These are phyloP conservation scores for Galeopterus variegatus DNA, from an alignment of 2,113 vertebrate genomes.

Conservation along the genomic window DNA sequence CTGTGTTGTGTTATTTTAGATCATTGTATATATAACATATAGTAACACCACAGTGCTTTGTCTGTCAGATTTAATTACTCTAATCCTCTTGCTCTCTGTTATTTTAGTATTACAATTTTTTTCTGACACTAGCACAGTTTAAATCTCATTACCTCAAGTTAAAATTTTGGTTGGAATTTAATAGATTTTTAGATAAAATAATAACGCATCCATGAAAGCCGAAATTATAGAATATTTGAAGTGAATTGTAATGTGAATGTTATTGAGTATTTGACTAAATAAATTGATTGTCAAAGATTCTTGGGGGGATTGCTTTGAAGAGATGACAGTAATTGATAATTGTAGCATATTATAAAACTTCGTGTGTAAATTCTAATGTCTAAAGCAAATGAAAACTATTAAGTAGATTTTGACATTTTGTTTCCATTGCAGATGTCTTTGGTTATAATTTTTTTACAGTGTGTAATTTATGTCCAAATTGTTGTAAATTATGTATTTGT, in stretches of 20 bases:
- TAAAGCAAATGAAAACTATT: not conserved
- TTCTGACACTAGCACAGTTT: not conserved
- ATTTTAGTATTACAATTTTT: constrained; percentile 49
- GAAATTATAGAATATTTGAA: constrained; percentile 63
- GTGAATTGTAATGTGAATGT: constrained; percentile 39
- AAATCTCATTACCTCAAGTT: constrained; percentile 39
- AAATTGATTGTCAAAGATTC: constrained; percentile 40
- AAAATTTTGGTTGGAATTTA: constrained; percentile 31
- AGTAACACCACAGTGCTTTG: not conserved
- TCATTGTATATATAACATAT: constrained; percentile 41
- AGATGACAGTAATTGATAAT: constrained; percentile 56
- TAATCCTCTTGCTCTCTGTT: not conserved
- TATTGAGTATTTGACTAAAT: constrained; percentile 36
- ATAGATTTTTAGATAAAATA: constrained; percentile 47
- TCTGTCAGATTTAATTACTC: not conserved
- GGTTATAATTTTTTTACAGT: constrained; percentile 36
- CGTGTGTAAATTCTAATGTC: constrained; percentile 9
- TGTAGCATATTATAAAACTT: constrained; percentile 39
- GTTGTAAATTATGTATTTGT: constrained; percentile 53
- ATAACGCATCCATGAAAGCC: constrained; percentile 22
- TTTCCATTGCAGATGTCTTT: constrained; percentile 3
- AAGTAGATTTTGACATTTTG: constrained; percentile 62
- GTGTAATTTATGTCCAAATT: not conserved
- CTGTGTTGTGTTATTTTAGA: not conserved
- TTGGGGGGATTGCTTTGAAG: constrained; percentile 15